These are phyloP conservation scores for Cnemophilus loriae DNA, from an alignment of 2,113 vertebrate species.

Conservation along the genomic window DNA sequence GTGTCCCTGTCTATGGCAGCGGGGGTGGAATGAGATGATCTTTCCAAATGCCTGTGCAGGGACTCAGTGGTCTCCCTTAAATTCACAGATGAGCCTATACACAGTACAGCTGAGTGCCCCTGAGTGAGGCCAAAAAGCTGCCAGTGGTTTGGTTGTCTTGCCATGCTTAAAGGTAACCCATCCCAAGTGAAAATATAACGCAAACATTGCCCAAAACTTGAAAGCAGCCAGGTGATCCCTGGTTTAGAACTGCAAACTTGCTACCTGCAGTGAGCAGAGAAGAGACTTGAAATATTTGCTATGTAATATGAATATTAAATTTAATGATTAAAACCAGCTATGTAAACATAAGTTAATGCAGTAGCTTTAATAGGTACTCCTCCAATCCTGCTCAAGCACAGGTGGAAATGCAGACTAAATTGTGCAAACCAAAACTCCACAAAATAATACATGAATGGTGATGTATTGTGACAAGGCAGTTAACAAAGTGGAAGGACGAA, in stretches of 20 bases:
- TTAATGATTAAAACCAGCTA: neutral
- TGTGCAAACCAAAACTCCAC: neutral
- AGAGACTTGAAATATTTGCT: neutral
- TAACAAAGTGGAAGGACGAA: neutral
- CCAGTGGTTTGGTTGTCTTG: neutral
- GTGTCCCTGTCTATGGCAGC: neutral
- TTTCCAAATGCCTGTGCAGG: neutral
- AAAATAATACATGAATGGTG: neutral
- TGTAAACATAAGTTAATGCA: neutral
- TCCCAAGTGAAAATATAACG: neutral
- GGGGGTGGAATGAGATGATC: rapidly evolving
- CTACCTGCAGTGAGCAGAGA: neutral
- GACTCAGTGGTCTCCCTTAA: neutral
- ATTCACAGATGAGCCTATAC: neutral
- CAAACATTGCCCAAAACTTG: neutral
- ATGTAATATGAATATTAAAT: neutral
- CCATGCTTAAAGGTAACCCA: neutral
- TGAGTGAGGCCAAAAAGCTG: neutral
- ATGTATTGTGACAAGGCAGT: constrained; percentile 1
- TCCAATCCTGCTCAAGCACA: neutral
- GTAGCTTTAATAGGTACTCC: neutral
- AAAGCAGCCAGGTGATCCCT: neutral
- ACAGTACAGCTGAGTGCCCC: neutral
- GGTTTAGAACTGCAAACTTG: neutral
- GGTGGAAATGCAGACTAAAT: neutral